Base-by-base conservation (phyloP, 1,140 invertebrate species). In the Euwallacea similis region DNA sequence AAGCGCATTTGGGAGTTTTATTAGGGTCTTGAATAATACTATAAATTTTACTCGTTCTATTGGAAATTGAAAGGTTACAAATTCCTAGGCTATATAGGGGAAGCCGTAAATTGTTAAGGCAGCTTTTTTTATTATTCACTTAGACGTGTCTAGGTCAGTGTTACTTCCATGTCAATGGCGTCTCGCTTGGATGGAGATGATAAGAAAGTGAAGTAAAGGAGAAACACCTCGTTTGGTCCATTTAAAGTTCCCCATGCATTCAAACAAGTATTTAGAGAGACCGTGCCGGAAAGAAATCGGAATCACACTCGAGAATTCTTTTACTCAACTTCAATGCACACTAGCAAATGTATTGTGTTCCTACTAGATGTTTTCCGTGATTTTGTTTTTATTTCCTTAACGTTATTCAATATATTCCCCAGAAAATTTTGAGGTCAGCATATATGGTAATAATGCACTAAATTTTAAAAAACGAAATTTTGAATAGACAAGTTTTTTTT, bases 241-340 rank as follows among this genome's bases (percentile, higher is more conserved):
- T 69, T 69, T 59, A 50, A 60, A 60, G 15, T 47, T 42, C 13
- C 60, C 46, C 67, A 62, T 63, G 50, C 59, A 69, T 69, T 63
- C 53, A 69, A 69, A 69, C 46, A 69, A 69, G 67, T 63, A 62
- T 69, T 68, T 68, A 69, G 63, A 69, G 53, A 11, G 53, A 63
- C 59, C 60, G 43, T 55, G 11, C 41, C 59, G 50, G 67, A 69
- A 69, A 69, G 67, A 56, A 60, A 54, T n/a, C 50, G 67, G 67
- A 62, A 60, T 69, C 47, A 69, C 53, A 63, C 67, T 63, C 47
- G 59, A 63, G 59, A 62, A 69, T 62, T 55, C 67, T 56, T 55
- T 69, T 69, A 56, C 33, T 68, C 44, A 21, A 43, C 42, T 53
- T 69, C 21, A 63, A 15, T 69, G 50, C 67, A 69, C 67, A 69